Base-by-base conservation (phyloP, 1,140 invertebrate species). In the Epicauta chinensis region DNA sequence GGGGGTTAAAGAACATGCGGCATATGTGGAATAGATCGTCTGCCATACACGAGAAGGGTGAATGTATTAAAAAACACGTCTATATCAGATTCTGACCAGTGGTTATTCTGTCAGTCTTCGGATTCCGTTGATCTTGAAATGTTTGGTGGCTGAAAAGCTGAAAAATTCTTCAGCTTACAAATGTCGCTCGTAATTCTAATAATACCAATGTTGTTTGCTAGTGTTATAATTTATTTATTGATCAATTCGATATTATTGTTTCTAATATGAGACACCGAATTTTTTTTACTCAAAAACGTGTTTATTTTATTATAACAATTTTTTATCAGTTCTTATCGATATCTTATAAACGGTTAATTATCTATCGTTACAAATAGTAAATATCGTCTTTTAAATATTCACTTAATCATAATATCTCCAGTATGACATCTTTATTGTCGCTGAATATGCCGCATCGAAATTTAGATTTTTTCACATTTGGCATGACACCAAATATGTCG, bases 361-460 rank as follows among this genome's bases (percentile, higher is more conserved):
- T 63, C 34, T 54, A 54, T 60, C 61, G 55, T 61, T 56, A 64
- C 62, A 59, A 59, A 65, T 65, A 65, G 63, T 66, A 61, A 66
- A 66, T 63, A 65, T 56, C 44, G 50, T 55, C 53, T 67, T 65
- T 67, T 65, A 65, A 67, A 67, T 67, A 67, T 67, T 65, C 63
- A 65, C 60, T 67, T 54, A 43, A 43, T 44, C 31, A 39, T 60
- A 53, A 62, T 59, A 59, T 63, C 59, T 48, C 56, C 62, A 64
- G 60, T 56, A 67, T 67, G 65, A 65, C 65, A 64, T 64, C 63
- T 48, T 58, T 64, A 39, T 34, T 64, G 39, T 44, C 59, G 12
- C 30, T 51, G 50, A 52, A 46, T 41, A 61, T 63, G 63, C 49
- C 54, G 43, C 55, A 65, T 32, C 58, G 54, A 56, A 56, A 23